Evolutionary conservation across 2,888 invertebrate species (phyloP).

Genomic region (Coelopa pilipes): DNA sequence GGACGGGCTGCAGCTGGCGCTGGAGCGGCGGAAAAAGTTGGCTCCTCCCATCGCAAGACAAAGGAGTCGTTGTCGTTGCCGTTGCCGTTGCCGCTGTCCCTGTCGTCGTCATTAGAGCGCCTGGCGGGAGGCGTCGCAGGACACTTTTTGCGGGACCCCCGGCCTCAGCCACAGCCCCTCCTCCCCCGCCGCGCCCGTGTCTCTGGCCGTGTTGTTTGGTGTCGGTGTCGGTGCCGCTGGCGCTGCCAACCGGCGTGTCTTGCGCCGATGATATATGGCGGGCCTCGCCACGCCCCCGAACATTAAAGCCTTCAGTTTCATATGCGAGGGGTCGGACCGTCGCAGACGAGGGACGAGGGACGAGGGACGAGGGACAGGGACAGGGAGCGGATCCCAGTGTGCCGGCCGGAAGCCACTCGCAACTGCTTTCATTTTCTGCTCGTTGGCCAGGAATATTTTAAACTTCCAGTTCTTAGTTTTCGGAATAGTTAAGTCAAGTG

Average conservation of each 20-base stretch:
- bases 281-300: slow-evolving; percentile 47
- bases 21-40: neutral
- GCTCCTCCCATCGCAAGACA: slow-evolving; percentile 15
- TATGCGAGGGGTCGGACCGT: neutral
- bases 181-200: no score
- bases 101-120: slow-evolving; percentile 23
- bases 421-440: slow-evolving; percentile 36
- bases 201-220: neutral
- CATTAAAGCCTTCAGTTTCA: slow-evolving; percentile 40
- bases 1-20: neutral
- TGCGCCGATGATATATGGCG: slow-evolving; percentile 48
- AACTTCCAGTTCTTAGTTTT: slow-evolving; percentile 33
- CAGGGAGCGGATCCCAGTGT: neutral
- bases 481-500: slow-evolving; percentile 29
- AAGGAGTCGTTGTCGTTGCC: slow-evolving; percentile 2
- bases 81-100: no score
- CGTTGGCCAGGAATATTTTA: slow-evolving; percentile 35
- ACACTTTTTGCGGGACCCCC: slow-evolving; percentile 28
- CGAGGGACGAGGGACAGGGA: neutral
- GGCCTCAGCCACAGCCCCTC: neutral
- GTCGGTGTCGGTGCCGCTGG: neutral
- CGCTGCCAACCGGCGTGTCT: slow-evolving; percentile 20
- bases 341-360: neutral
- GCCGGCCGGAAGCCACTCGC: slow-evolving; percentile 17
- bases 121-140: slow-evolving; percentile 35